Evolutionary conservation across 2,113 vertebrate species (phyloP), one percentile per base, ranked within the genome.

Genomic region (Cheirogaleus medius): DNA sequence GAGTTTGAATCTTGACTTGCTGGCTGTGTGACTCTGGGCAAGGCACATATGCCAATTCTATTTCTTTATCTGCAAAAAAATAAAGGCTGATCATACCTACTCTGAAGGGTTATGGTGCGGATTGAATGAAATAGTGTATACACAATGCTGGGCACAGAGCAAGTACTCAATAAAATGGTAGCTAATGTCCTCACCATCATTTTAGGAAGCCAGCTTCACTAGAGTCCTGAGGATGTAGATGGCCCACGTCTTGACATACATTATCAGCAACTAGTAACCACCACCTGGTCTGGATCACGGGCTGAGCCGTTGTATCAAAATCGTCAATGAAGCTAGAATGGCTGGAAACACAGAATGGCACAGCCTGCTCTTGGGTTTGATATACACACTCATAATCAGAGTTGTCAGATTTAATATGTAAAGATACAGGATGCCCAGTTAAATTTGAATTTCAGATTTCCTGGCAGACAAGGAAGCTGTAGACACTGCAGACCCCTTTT

Each of bases 401-500:
- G 54, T 9, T 90, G 47, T 49, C 44, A 86, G 74, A 69, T 21
- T 85, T 77, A 32, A 14, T 8, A 44, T 54, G 8, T 94, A 47
- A 90, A 85, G 86, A 66, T 39, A 54, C 10, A 94, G 71, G 56
- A 74, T n/a, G 64, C 15, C 77, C 1, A 12, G 27, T 7, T 64
- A 76, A 52, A 66, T 92, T 29, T 56, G 64, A 49, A 64, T 76
- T 97, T 94, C 69, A 77, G 76, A 80, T 49, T 95, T 47, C 82
- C 37, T 34, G 47, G 49, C 9, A 52, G 52, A 66, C 6, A 69
- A 47, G 29, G 23, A 86, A 90, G 17, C 42, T 12, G 60, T 13
- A 60, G 47, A 89, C 39, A 69, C 5, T 2, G 18, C 29, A 60
- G 44, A 71, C 8, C 56, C 21, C n/a, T 97, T 89, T 17, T 76